Evolutionary conservation across 2,113 vertebrate species (phyloP).

Genomic region (Microcebus lehilahytsara): DNA sequence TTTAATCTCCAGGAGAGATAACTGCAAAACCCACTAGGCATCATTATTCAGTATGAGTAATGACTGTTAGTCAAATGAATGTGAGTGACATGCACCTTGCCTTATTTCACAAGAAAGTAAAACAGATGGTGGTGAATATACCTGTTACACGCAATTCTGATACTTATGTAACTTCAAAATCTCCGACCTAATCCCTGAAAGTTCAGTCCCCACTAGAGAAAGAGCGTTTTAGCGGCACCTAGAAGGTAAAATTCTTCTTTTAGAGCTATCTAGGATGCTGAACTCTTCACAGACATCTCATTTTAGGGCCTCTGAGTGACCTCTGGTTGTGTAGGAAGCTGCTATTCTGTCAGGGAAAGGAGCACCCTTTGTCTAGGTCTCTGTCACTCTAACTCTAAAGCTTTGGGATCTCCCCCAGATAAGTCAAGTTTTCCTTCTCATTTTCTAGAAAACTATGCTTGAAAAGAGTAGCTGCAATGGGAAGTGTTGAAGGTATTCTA

Average conservation of each 20-base stretch:
- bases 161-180: background rate
- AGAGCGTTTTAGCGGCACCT: background rate
- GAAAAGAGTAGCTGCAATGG: background rate
- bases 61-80: slow-evolving; percentile 6
- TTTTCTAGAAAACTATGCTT: background rate
- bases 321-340: background rate
- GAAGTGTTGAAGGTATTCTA: background rate
- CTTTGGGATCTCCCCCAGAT: background rate
- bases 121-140: background rate
- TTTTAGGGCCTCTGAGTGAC: background rate
- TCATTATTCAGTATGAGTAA: slow-evolving; percentile 6
- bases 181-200: background rate
- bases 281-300: background rate
- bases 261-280: background rate
- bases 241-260: background rate
- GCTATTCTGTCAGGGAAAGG: background rate
- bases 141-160: background rate
- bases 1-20: background rate
- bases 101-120: slow-evolving; percentile 44
- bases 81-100: background rate
- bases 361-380: background rate
- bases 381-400: background rate
- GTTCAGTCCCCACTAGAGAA: background rate
- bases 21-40: background rate
- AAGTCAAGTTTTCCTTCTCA: background rate